A percentile compares a stretch with the other conserved stretches of the same genome.
phyloP scores from a whole-genome alignment of 2,797 vertebrate species.

The Acrossocheilus wenchowensis region DNA sequence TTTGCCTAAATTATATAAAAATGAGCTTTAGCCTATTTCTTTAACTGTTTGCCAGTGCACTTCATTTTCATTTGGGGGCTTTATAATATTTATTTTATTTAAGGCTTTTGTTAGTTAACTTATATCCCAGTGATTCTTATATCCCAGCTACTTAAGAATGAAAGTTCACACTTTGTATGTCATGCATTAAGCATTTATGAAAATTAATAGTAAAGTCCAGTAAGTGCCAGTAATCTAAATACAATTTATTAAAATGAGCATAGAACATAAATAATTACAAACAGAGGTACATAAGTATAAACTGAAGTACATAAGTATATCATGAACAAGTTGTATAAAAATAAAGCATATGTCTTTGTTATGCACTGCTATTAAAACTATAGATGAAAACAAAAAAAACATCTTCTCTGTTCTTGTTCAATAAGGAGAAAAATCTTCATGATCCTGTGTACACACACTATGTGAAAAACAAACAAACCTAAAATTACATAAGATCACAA shows the following conservation, averaged over 20 bases:
- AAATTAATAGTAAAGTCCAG: neutral
- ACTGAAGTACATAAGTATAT: conserved; percentile 26
- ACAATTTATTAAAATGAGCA: neutral
- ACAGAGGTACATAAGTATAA: conserved; percentile 57
- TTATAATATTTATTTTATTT: neutral
- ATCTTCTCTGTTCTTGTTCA: conserved; percentile 9
- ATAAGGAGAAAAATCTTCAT: conserved; percentile 44
- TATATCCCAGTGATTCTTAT: neutral
- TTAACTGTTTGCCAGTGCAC: neutral
- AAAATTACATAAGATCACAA: neutral
- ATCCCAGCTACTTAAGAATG: neutral
- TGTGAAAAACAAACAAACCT: conserved; percentile 53
- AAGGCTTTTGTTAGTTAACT: neutral
- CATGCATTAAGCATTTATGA: neutral
- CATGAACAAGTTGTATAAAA: conserved; percentile 50
- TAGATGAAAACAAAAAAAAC: neutral
- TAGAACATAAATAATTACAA: conserved; percentile 72
- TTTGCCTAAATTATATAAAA: neutral
- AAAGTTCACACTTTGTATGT: neutral
- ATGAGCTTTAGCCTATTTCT: neutral
- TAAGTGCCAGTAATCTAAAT: conserved; percentile 4
- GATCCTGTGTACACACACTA: conserved; percentile 72
- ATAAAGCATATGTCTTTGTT: conserved; percentile 59
- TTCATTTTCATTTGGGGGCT: neutral
- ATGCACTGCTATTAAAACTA: conserved; percentile 40